Evolutionary conservation across 2,113 vertebrate genomes (phyloP).

Genomic region (Crotalus viridis): DNA sequence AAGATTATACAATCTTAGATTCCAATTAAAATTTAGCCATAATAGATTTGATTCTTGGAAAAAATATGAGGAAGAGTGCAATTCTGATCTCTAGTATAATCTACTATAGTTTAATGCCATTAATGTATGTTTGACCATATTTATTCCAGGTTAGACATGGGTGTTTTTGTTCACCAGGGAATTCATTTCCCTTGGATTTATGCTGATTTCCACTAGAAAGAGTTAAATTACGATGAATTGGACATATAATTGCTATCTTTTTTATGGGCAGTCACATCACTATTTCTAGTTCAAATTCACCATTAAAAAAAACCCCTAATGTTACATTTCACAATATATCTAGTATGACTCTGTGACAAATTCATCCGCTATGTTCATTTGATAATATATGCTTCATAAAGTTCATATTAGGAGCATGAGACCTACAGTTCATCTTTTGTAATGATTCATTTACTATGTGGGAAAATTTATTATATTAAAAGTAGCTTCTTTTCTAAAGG

Average conservation of each 20-base stretch:
- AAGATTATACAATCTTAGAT: neutral
- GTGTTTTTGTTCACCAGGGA: neutral
- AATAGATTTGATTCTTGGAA: neutral
- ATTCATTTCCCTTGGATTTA: neutral
- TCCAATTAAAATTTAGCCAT: neutral
- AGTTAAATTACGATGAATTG: neutral
- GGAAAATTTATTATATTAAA: neutral
- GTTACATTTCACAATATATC: neutral
- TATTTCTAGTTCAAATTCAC: neutral
- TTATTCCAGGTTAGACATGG: neutral
- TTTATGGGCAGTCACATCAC: neutral
- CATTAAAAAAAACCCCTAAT: neutral
- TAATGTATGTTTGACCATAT: neutral
- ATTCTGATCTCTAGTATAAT: neutral
- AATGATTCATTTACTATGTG: neutral
- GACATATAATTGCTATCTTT: neutral
- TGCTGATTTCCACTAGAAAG: neutral
- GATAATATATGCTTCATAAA: neutral
- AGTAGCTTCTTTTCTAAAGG: neutral
- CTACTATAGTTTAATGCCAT: neutral
- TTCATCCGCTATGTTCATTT: neutral
- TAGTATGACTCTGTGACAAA: neutral
- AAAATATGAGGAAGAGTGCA: neutral
- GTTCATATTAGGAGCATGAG: neutral
- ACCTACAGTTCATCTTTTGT: neutral